These are phyloP conservation scores for Helarctos malayanus DNA, from an alignment of 2,797 vertebrate species.

Conservation along the genomic window DNA sequence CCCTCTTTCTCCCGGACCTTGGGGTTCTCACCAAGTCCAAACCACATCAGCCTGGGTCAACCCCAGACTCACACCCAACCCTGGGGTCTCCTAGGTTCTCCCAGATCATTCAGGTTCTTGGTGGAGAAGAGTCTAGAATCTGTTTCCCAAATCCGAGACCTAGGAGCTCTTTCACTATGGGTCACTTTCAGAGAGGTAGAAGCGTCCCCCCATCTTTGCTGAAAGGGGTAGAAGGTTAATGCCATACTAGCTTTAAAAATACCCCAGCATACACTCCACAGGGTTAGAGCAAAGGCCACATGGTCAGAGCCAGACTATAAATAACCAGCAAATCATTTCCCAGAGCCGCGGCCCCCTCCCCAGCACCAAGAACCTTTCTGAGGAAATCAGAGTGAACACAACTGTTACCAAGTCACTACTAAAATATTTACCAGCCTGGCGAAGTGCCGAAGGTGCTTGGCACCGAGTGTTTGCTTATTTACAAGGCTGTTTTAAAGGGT, in stretches of 20 bases:
- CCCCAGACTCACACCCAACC: background rate
- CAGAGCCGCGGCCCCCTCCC: constrained; percentile 62
- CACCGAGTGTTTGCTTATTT: constrained; percentile 86
- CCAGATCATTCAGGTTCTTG: background rate
- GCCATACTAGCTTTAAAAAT: constrained; percentile 57
- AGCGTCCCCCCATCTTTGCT: background rate
- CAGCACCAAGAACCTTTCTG: constrained; percentile 80
- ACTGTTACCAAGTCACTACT: constrained; percentile 86
- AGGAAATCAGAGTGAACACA: constrained; percentile 84
- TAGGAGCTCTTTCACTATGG: background rate
- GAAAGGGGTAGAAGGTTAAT: background rate
- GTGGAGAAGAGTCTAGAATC: background rate
- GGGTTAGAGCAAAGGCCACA: constrained; percentile 57
- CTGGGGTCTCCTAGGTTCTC: background rate
- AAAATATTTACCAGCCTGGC: constrained; percentile 86
- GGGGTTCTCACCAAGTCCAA: background rate
- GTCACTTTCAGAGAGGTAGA: background rate
- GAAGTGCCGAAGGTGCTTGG: constrained; percentile 83
- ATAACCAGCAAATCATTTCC: constrained; percentile 45
- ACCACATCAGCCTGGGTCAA: background rate
- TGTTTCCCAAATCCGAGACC: background rate
- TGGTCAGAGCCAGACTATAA: constrained; percentile 52
- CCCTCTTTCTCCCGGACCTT: background rate
- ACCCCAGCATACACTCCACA: background rate
- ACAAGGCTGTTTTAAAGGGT: constrained; percentile 84